Conservation (phyloP, 2,797 vertebrate genomes). For the Microctenopoma steveboyesi region DNA sequence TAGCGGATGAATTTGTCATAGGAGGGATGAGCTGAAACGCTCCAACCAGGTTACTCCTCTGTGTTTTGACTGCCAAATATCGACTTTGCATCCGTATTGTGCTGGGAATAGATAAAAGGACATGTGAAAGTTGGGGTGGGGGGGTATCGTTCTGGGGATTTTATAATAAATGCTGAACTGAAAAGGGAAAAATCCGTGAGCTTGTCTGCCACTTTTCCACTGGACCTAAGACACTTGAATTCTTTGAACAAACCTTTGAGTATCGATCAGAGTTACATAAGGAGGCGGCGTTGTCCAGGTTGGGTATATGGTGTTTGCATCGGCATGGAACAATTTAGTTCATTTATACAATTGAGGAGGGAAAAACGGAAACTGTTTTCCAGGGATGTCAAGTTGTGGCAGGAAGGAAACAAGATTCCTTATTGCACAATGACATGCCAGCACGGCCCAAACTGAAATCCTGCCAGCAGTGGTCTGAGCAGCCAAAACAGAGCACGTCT, state of each 20-base stretch:
- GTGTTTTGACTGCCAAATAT: conserved; percentile 66
- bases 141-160: conserved; percentile 55
- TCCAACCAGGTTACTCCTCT: conserved; percentile 38
- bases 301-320: conserved; percentile 72
- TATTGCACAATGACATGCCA: conserved; percentile 67
- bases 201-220: conserved; percentile 69
- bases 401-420: conserved; percentile 75
- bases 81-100: conserved; percentile 45
- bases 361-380: conserved; percentile 75
- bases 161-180: conserved; percentile 41
- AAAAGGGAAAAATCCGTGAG: conserved; percentile 70
- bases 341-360: conserved; percentile 58
- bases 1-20: conserved; percentile 30
- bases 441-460: conserved; percentile 37
- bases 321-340: conserved; percentile 70
- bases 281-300: conserved; percentile 7
- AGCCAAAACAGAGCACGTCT: neutral
- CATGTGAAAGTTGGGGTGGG: conserved; percentile 25
- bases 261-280: conserved; percentile 76
- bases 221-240: conserved; percentile 59
- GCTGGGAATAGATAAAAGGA: conserved; percentile 42
- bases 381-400: conserved; percentile 71
- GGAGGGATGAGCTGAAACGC: conserved; percentile 49
- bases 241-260: conserved; percentile 67
- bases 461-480: conserved; percentile 29